A percentile compares a stretch with the other conserved stretches of the same genome.
Evolutionary conservation across 2,113 vertebrate species (phyloP).

Genomic region (Uropsilus gracilis): DNA sequence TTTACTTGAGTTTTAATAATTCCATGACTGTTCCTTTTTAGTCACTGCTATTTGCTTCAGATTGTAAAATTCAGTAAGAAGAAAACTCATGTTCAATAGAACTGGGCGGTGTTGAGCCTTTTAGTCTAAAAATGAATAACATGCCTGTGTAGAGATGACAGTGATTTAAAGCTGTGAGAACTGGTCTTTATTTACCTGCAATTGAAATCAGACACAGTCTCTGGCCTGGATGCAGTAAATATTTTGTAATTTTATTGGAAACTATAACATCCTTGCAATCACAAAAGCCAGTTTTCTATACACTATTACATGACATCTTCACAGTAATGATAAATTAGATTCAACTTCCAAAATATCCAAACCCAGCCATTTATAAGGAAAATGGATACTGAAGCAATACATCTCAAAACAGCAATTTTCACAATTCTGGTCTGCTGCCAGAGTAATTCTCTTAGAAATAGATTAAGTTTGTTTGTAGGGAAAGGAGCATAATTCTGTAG

Average conservation of each 20-base stretch:
- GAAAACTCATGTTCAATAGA: not conserved
- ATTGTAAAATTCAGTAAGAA: constrained; percentile 9
- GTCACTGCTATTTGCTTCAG: not conserved
- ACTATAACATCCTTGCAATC: constrained; percentile 41
- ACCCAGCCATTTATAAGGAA: constrained; percentile 17
- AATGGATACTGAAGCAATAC: constrained; percentile 43
- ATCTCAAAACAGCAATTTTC: not conserved
- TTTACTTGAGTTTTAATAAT: constrained; percentile 37
- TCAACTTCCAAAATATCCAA: constrained; percentile 55
- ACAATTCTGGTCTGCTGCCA: constrained; percentile 56
- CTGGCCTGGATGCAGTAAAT: constrained; percentile 42
- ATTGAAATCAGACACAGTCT: constrained; percentile 41
- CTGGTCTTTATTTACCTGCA: constrained; percentile 62
- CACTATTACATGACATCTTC: constrained; percentile 53
- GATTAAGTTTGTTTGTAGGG: constrained; percentile 2
- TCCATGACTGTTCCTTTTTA: constrained; percentile 7
- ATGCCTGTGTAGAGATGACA: not conserved
- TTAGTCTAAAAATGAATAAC: constrained; percentile 52
- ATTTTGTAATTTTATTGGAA: constrained; percentile 70
- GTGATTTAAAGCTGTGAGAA: constrained; percentile 61
- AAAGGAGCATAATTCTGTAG: not conserved
- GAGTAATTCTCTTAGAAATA: constrained; percentile 57
- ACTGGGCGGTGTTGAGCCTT: not conserved
- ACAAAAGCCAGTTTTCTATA: constrained; percentile 49
- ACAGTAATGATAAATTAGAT: constrained; percentile 71